Evolutionary conservation across 2,888 invertebrate genomes (phyloP), one percentile per base, ranked within the genome.

Genomic region (Patella depressa): DNA sequence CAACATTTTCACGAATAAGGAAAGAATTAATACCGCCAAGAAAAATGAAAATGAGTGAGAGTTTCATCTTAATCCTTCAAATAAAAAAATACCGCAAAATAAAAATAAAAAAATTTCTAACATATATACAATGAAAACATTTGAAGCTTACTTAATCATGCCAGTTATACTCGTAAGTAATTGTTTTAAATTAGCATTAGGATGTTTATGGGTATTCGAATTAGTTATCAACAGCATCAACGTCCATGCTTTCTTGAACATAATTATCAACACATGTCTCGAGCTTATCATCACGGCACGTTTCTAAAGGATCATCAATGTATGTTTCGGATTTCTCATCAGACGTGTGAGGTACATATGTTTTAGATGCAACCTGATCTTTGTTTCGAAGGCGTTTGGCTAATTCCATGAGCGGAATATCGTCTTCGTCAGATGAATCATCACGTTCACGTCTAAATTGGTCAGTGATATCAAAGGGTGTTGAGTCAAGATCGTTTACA

Each of bases 391-490:
- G 53, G 53, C 45, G 45, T 53, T 72, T 72, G 15, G 29, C 12
- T 71, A 75, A 54, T 53, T 75, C 75, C 70, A 45, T 59, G 5
- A 71, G 24, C 7, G 75, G 75, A 7, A 75, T 75, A 24, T 77
- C 54, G 7, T 73, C 54, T n/a, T 53, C 73, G 14, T 71, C 76
- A 17, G 72, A 76, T 29, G 72, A 71, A 54, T 71, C 15, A 5
- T 59, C 76, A 19, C 29, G 3, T 29, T 29, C 29, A 29, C 29
- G 29, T 29, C 29, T 29, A 17, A 9, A 29, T 12, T 24, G 17
- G 9, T 55, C 17, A n/a, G 15, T 69, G 9, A 74, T 34, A 17
- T 72, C 53, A 72, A 12, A 19, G 74, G 14, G 29, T 14, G 1
- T 24, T 0, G 29, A 3, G 9, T 17, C n/a, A 14, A 17, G 15